Conservation (phyloP, 64 coral and sea anemone species). For the Pocillopora verrucosa region DNA sequence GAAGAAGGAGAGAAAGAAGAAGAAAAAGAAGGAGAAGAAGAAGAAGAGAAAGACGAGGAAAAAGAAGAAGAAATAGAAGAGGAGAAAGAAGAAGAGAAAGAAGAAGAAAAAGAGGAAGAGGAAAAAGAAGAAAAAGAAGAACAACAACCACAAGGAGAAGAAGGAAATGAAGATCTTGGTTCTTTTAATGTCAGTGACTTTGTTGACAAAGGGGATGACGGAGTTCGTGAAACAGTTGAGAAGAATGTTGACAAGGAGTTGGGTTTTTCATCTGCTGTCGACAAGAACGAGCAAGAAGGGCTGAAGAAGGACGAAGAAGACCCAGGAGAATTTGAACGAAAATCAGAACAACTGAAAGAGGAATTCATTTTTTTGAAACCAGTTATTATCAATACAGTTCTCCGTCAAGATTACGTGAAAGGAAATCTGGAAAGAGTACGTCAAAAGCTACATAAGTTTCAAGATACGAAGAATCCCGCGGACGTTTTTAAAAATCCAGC, state of each 20-base stretch:
- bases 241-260: too few relatives aligned
- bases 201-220: too few relatives aligned
- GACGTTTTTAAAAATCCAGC: not conserved
- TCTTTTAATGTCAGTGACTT: too few relatives aligned
- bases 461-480: conserved; percentile 23
- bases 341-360: not conserved
- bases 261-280: not conserved
- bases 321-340: conserved; percentile 2
- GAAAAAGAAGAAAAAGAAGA: not conserved
- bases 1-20: too few relatives aligned
- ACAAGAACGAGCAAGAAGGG: conserved; percentile 7
- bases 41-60: too few relatives aligned
- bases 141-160: not conserved
- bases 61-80: too few relatives aligned
- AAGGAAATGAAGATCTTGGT: too few relatives aligned
- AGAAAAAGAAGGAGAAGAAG: too few relatives aligned
- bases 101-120: too few relatives aligned
- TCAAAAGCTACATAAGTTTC: conserved; percentile 33
- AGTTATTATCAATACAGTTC: conserved; percentile 28
- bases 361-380: conserved; percentile 16
- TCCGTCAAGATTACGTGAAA: conserved; percentile 48
- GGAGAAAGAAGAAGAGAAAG: too few relatives aligned
- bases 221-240: too few relatives aligned
- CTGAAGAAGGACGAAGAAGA: conserved; percentile 19
- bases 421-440: conserved; percentile 24